These are phyloP conservation scores for Odontesthes bonariensis DNA, from an alignment of 2,113 vertebrate genomes.

Conservation along the genomic window DNA sequence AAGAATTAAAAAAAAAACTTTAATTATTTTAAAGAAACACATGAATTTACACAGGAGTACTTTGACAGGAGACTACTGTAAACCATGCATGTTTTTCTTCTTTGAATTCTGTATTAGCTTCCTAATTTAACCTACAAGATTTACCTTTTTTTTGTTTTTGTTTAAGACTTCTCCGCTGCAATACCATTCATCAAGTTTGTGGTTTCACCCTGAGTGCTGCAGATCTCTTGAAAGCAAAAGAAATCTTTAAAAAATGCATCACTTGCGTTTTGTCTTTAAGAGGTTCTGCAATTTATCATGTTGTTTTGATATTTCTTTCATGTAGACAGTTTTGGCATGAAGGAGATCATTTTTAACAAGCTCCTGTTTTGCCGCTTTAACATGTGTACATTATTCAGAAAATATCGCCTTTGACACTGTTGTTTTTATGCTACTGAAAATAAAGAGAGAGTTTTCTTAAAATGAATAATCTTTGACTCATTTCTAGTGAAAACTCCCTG, in stretches of 20 bases:
- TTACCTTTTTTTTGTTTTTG: neutral
- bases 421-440: too few relatives aligned
- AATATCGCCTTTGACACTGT: too few relatives aligned
- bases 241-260: neutral
- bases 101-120: conserved; percentile 10
- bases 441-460: neutral
- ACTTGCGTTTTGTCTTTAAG: neutral
- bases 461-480: conserved; percentile 62
- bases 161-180: neutral
- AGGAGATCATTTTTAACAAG: neutral
- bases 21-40: neutral
- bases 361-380: too few relatives aligned
- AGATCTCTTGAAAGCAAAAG: rapidly evolving
- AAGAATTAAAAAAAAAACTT: neutral
- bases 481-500: conserved; percentile 69
- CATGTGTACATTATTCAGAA: too few relatives aligned
- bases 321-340: neutral
- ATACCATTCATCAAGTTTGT: neutral
- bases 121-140: neutral
- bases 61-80: neutral
- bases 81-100: neutral
- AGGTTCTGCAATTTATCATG: rapidly evolving
- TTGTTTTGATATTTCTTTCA: neutral
- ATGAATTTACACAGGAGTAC: neutral
- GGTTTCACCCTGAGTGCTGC: rapidly evolving